These are phyloP conservation scores for Phaenicophaeus curvirostris DNA, from an alignment of 2,797 vertebrate genomes.

Conservation along the genomic window DNA sequence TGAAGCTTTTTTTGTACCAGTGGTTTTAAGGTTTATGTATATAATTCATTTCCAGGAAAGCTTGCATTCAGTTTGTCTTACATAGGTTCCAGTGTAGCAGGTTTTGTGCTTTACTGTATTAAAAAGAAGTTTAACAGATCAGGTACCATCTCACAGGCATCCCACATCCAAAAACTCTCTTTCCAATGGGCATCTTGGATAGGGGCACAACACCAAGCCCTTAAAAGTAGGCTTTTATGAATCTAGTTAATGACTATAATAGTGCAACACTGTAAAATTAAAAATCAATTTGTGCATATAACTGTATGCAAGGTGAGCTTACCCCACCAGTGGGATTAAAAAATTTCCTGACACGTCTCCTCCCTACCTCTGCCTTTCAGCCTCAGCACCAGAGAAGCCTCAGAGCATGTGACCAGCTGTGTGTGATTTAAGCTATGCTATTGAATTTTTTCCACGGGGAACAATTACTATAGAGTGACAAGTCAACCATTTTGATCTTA, in stretches of 20 bases:
- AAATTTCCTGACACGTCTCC: background rate
- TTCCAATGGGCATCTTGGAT: background rate
- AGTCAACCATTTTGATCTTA: constrained; percentile 61
- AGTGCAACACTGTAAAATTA: constrained; percentile 1
- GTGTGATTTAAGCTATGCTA: constrained; percentile 31
- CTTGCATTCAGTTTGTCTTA: background rate
- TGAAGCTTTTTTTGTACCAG: background rate
- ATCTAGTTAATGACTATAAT: background rate
- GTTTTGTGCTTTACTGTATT: background rate
- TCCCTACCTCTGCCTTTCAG: constrained; percentile 30
- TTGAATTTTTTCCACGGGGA: constrained; percentile 40
- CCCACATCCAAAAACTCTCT: background rate
- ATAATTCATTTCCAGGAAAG: background rate
- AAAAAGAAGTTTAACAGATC: background rate
- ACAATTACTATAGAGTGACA: constrained; percentile 46
- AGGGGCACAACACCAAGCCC: background rate
- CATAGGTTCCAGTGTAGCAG: background rate
- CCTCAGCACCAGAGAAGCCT: background rate
- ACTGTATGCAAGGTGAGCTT: background rate
- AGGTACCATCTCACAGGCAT: background rate
- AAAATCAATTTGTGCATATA: background rate
- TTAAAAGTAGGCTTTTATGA: background rate
- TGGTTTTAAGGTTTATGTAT: background rate
- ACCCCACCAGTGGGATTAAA: background rate
- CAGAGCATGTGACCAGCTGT: background rate